Evolutionary conservation across 2,113 vertebrate genomes (phyloP), one percentile per base, ranked within the genome.

Genomic region (Columba livia): DNA sequence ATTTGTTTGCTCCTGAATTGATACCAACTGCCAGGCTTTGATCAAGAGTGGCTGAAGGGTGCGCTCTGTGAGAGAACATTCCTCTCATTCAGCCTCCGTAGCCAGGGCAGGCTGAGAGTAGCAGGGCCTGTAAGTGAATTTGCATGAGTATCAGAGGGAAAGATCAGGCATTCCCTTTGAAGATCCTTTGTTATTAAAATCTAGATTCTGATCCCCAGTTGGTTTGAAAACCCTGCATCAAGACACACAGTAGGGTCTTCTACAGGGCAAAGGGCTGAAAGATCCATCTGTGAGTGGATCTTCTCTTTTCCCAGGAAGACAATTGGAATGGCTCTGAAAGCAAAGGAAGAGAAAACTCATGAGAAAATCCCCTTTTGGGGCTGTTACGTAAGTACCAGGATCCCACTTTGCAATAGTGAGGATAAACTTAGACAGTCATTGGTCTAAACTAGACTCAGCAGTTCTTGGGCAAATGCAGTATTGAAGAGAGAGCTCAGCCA

Each of bases 151-250:
- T 62, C 54, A 88, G 28, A 82, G 29, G 18, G 15, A 81, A 70
- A 88, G 23, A 89, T 91, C 78, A 94, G 67, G 42, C 40, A 91
- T 88, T 95, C 56, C 18, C 38, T 95, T 77, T 91, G 85, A 91
- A 72, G 79, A 58, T 51, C 14, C 32, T 78, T 70, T 88, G 47
- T 40, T 56, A 61, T 0, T 91, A 72, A 83, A 95, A 83, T 83
- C 60, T 51, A 61, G 50, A 91, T 74, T 91, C 74, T 56, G 38
- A 42, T 34, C 38, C 31, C 29, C 15, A 34, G 56, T 64, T 90
- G 32, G 29, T 34, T 86, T 91, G 72, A 85, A 88, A 91, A 74
- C 20, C 28, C 67, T 80, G 25, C 67, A 58, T 12, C 23, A 78
- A 78, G n/a, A 36, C 51, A 51, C 8, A 9, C 14, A 51, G 32